These are phyloP conservation scores for Globicephala melas DNA, from an alignment of 2,113 vertebrate genomes.

Conservation along the genomic window DNA sequence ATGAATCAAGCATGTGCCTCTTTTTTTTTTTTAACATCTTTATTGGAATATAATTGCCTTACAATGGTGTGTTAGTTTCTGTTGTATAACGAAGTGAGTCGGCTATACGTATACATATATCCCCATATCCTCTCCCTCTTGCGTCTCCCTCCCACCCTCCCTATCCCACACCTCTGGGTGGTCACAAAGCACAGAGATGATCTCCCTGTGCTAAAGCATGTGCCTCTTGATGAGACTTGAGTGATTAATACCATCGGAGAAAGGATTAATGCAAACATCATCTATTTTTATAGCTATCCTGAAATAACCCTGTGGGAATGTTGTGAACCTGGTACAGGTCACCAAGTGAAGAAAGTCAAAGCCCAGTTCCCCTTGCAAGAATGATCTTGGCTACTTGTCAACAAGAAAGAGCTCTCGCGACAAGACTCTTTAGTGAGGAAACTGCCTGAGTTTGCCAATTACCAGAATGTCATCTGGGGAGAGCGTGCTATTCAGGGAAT, in stretches of 20 bases:
- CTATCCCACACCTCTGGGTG: no score
- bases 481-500: background rate
- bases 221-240: background rate
- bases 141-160: no score
- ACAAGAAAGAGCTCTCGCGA: background rate
- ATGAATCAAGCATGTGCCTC: background rate
- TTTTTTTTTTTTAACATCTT: no score
- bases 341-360: background rate
- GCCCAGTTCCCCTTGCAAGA: background rate
- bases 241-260: background rate
- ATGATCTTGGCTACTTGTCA: background rate
- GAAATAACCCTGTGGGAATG: conserved; percentile 32
- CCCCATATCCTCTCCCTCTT: no score
- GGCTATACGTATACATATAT: no score
- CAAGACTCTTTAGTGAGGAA: background rate
- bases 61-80: no score
- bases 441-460: background rate
- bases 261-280: background rate
- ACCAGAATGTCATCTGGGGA: background rate
- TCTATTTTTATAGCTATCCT: background rate
- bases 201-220: background rate
- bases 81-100: no score
- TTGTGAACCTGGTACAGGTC: background rate
- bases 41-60: no score
- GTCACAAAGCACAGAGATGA: no score